Evolutionary conservation across 2,888 invertebrate genomes (phyloP), one percentile per base, ranked within the genome.

Genomic region (Luffia ferchaultella): DNA sequence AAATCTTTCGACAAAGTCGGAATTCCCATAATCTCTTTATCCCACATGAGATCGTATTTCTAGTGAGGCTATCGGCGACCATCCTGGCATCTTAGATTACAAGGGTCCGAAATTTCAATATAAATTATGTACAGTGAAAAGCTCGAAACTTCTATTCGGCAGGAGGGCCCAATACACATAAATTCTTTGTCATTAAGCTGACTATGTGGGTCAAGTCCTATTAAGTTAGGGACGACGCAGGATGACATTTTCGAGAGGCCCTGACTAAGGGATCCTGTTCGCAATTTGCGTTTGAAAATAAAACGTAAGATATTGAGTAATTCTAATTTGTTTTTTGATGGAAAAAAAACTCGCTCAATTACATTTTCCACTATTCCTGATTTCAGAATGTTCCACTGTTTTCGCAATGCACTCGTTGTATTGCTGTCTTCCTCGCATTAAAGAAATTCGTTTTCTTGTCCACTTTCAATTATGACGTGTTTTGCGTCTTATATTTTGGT

Each of bases 111-210:
- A 48, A 48, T 48, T 48, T 41, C 48, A 48, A 17, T 41, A 42
- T 48, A 48, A 49, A 49, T 49, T 49, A 30, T 30, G 30, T 30
- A 49, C 40, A 49, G 40, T 40, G 20, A 49, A 49, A 49, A 42
- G 43, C 19, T 19, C 49, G 43, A 49, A 42, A 48, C 50, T 57
- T 55, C 60, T 57, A 60, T 57, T 59, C 56, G 53, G 58, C 60
- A 49, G 49, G 50, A 50, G 53, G 44, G 50, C 56, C 56, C 58
- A 57, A 62, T 59, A 58, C 54, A 60, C 59, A 57, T 62, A 62
- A 62, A 62, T 63, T 62, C 56, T 60, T 62, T 53, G 58, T 56
- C 60, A 62, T 59, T 56, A 59, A 59, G 57, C 62, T 52, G 54
- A 58, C 54, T 56, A 50, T 57, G 55, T 56, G 57, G 57, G 41